Evolutionary conservation across 2,113 vertebrate genomes (phyloP).

Genomic region (Haemorhous mexicanus): DNA sequence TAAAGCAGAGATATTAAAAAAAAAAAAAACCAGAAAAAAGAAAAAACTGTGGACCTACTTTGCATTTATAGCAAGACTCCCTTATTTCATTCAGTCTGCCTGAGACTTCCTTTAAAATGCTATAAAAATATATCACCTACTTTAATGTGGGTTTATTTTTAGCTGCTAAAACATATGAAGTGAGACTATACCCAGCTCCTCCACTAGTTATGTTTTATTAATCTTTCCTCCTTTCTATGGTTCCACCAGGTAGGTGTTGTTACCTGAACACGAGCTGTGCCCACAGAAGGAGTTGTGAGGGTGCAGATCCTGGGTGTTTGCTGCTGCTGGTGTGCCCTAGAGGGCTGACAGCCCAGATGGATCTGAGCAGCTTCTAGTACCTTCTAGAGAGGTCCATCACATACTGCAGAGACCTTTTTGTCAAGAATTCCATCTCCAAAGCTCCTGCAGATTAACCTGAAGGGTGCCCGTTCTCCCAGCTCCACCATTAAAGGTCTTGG

Average conservation of each 20-base stretch:
- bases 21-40: not conserved
- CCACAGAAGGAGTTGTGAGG: not conserved
- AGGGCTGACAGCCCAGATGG: not conserved
- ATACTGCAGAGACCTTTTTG: not conserved
- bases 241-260: not conserved
- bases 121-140: not conserved
- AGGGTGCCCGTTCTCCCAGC: not conserved
- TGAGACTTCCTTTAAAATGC: not conserved
- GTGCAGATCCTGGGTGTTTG: not conserved
- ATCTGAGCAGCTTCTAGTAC: not conserved
- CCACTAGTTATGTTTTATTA: not conserved
- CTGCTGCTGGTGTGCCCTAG: not conserved
- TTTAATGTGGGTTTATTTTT: conserved; percentile 11
- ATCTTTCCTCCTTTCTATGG: not conserved
- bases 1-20: not conserved
- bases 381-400: not conserved
- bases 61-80: not conserved
- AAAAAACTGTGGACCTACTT: not conserved
- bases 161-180: not conserved
- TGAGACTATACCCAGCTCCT: not conserved
- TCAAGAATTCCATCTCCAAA: not conserved
- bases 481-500: not conserved
- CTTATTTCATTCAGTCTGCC: not conserved
- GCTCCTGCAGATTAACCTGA: not conserved
- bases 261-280: not conserved